phyloP scores from a whole-genome alignment of 1,140 invertebrate species.

The Popillia japonica region DNA sequence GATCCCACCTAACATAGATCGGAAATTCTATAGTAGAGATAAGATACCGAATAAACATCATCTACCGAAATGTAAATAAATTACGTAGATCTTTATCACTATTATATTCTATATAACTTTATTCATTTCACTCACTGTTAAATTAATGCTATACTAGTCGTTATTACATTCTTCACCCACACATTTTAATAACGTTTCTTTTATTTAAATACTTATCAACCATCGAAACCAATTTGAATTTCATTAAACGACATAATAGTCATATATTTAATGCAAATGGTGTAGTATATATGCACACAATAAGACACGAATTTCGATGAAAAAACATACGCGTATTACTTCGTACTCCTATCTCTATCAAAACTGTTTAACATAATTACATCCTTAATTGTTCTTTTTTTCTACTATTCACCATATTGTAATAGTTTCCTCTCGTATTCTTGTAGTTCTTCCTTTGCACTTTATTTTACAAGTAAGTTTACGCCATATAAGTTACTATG shows the following conservation, averaged over 20 bases:
- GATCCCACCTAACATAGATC: too few relatives aligned
- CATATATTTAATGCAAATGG: slow-evolving; percentile 23
- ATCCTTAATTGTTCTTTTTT: slow-evolving; percentile 8
- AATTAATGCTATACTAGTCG: background rate
- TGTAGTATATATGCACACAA: background rate
- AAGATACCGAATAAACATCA: too few relatives aligned
- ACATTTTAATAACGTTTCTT: slow-evolving; percentile 29
- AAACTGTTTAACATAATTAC: slow-evolving; percentile 30
- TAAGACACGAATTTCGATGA: slow-evolving; percentile 25
- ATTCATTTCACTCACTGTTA: background rate
- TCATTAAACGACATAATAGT: slow-evolving; percentile 15
- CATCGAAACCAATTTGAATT: slow-evolving; percentile 34
- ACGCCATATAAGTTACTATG: slow-evolving; percentile 5
- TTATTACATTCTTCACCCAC: slow-evolving; percentile 17
- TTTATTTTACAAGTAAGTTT: slow-evolving; percentile 29
- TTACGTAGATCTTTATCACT: background rate
- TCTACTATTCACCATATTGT: background rate
- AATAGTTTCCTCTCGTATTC: background rate
- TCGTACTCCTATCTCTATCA: slow-evolving; percentile 14
- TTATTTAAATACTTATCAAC: slow-evolving; percentile 34
- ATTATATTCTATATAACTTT: background rate
- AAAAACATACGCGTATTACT: background rate
- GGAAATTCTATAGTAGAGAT: too few relatives aligned
- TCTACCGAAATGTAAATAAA: background rate
- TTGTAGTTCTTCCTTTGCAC: background rate